Conservation (phyloP, 2,797 vertebrate genomes). For the Myiotriccus ornatus region DNA sequence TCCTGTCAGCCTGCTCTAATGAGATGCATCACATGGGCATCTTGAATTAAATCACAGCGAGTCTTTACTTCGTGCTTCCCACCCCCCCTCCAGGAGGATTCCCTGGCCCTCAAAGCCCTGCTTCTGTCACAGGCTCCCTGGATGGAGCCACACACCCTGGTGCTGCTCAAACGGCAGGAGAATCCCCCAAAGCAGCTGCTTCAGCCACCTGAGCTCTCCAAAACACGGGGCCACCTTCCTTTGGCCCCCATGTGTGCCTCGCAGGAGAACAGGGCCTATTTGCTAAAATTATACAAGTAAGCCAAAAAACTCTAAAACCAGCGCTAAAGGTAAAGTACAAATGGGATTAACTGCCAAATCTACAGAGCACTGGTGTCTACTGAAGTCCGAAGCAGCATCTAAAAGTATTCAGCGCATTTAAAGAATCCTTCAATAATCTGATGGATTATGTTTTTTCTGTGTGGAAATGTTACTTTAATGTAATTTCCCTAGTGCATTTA, state of each 20-base stretch:
- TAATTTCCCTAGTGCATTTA: conserved; percentile 15
- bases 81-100: not conserved
- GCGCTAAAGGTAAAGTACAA: not conserved
- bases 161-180: not conserved
- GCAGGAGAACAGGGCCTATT: not conserved
- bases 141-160: not conserved
- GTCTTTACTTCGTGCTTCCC: accelerated
- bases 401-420: not conserved
- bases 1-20: not conserved
- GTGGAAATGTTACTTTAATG: not conserved
- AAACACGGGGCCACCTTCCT: accelerated
- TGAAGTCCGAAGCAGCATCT: not conserved
- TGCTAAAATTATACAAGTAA: not conserved
- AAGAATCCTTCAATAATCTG: not conserved
- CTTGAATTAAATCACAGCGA: not conserved
- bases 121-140: not conserved
- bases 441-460: not conserved
- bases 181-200: not conserved
- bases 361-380: not conserved
- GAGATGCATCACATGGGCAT: not conserved
- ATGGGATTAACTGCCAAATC: not conserved
- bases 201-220: accelerated
- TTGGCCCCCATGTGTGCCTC: not conserved
- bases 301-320: not conserved
- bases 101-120: not conserved